These are phyloP conservation scores for Pangasius djambal DNA, from an alignment of 2,797 vertebrate species.

Conservation along the genomic window DNA sequence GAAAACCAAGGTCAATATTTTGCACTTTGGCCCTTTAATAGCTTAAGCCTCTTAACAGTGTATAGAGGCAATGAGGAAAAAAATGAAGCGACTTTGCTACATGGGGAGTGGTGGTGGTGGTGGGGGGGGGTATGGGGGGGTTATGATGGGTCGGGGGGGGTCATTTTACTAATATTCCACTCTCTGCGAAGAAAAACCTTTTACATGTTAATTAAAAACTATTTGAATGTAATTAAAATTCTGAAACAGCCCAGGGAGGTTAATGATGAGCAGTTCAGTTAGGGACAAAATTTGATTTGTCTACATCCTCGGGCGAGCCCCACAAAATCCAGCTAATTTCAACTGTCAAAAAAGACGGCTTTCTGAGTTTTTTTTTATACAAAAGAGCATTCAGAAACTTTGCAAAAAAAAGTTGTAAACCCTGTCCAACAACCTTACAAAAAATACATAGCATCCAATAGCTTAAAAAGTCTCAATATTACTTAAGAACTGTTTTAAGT, in stretches of 20 bases:
- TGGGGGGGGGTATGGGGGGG: fast-evolving
- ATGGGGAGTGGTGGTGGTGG: no score
- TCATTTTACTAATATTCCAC: background rate
- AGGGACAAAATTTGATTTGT: constrained; percentile 7
- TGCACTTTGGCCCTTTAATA: constrained; percentile 24
- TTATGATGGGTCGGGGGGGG: no score
- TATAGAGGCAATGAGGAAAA: constrained; percentile 2
- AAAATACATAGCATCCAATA: background rate
- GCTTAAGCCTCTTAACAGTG: constrained; percentile 24
- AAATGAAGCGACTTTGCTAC: background rate
- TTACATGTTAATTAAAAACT: constrained; percentile 25
- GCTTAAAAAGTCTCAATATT: background rate
- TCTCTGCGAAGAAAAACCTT: background rate
- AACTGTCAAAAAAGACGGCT: background rate
- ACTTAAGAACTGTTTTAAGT: background rate
- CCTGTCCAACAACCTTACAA: background rate
- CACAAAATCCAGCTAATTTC: background rate
- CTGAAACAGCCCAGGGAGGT: background rate
- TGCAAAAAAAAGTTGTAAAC: background rate
- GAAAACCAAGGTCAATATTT: constrained; percentile 21
- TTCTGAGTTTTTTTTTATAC: background rate
- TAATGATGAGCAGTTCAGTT: constrained; percentile 17
- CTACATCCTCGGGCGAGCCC: background rate
- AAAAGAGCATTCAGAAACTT: background rate
- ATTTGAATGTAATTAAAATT: constrained; percentile 21